These are phyloP conservation scores for Hirtodrosophila cameraria DNA, from an alignment of 2,888 invertebrate species.

Conservation along the genomic window DNA sequence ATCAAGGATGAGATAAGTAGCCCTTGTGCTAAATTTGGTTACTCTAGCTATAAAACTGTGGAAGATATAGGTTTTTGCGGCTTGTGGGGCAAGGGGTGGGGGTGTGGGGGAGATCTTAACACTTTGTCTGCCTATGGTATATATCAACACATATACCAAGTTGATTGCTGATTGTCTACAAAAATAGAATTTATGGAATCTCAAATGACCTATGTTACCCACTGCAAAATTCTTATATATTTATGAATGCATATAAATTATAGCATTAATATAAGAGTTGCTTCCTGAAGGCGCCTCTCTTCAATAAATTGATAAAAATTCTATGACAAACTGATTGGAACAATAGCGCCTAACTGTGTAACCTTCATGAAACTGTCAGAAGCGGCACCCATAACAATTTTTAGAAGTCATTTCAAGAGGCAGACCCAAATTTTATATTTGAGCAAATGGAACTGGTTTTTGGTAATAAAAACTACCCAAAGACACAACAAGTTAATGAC, in stretches of 20 bases:
- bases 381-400: constrained; percentile 27
- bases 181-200: no score
- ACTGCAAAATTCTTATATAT: no score
- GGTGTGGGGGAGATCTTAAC: no score
- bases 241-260: neutral
- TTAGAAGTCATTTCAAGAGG: constrained; percentile 22
- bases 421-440: constrained; percentile 38
- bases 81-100: no score
- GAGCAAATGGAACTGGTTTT: constrained; percentile 46
- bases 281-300: constrained; percentile 32
- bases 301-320: neutral
- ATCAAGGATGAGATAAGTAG: no score
- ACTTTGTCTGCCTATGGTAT: no score
- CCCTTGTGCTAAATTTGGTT: no score
- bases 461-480: constrained; percentile 1
- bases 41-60: no score
- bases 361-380: constrained; percentile 41
- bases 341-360: constrained; percentile 23
- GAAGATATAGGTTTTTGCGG: no score
- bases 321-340: constrained; percentile 2
- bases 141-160: no score
- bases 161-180: no score
- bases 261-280: neutral
- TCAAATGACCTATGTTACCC: no score
- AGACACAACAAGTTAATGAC: constrained; percentile 19